Evolutionary conservation across 1,140 invertebrate genomes (phyloP).

Genomic region (Platyscapa corneri): DNA sequence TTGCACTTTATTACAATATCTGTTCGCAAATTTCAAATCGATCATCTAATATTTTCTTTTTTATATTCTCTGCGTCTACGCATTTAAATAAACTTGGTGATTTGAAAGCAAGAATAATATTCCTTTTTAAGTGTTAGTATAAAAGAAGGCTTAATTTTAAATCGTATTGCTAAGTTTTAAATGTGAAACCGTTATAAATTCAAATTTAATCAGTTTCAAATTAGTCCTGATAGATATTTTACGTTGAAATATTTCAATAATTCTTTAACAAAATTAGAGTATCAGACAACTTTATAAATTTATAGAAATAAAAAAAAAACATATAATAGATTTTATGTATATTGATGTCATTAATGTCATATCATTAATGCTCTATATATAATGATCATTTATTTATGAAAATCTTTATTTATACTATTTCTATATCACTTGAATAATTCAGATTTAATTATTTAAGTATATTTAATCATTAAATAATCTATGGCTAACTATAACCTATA

Average conservation of each 20-base stretch:
- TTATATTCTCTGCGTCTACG: not conserved
- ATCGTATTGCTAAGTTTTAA: not conserved
- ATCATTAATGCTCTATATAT: no score
- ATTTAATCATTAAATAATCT: no score
- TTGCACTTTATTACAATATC: conserved; percentile 21
- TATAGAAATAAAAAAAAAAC: no score
- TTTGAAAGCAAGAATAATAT: not conserved
- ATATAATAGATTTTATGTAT: no score
- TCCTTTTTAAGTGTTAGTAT: not conserved
- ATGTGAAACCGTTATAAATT: not conserved
- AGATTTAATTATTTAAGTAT: no score
- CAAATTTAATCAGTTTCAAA: no score
- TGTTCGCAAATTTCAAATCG: not conserved
- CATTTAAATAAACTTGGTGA: not conserved
- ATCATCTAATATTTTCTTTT: not conserved
- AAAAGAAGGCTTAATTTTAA: not conserved
- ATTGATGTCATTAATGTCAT: no score
- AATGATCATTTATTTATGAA: no score
- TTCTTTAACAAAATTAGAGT: not conserved
- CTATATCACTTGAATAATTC: no score
- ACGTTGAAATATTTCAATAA: not conserved
- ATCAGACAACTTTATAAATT: not conserved
- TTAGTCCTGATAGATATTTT: not conserved
- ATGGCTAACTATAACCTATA: no score
- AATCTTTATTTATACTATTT: no score